These are phyloP conservation scores for Brassicogethes aeneus DNA, from an alignment of 2,888 invertebrate species.

Conservation along the genomic window DNA sequence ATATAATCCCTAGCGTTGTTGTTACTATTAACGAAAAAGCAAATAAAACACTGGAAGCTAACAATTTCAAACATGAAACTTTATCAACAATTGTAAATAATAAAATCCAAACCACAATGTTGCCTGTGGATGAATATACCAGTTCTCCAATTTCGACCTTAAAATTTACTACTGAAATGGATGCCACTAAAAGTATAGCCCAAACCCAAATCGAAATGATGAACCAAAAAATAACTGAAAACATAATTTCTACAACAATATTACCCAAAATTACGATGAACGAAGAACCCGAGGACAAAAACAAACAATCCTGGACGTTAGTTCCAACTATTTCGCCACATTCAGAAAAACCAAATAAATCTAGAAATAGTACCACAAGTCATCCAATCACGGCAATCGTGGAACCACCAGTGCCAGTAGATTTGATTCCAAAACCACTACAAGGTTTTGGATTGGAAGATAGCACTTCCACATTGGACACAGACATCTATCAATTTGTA, in stretches of 20 bases:
- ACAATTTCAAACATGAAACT: constrained; percentile 1
- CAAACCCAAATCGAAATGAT: not conserved
- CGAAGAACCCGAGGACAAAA: not conserved
- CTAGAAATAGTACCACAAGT: constrained; percentile 13
- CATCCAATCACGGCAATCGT: constrained; percentile 21
- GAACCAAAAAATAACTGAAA: not conserved
- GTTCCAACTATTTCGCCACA: constrained; percentile 50
- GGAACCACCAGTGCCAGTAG: constrained; percentile 38
- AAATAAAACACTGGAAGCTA: not conserved
- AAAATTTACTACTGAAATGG: not conserved
- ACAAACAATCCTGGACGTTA: constrained; percentile 44
- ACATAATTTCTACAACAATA: not conserved
- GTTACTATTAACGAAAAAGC: constrained; percentile 17
- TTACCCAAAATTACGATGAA: not conserved
- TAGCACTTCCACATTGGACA: constrained; percentile 60
- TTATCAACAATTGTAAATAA: not conserved
- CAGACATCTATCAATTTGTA: constrained; percentile 68
- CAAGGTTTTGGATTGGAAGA: constrained; percentile 66
- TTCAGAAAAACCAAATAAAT: constrained; percentile 10
- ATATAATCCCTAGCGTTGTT: constrained; percentile 16
- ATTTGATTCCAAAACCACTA: constrained; percentile 46
- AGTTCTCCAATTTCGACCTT: not conserved
- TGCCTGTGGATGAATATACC: not conserved
- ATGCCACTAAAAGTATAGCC: too few species aligned
- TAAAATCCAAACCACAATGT: too few species aligned